Conservation (phyloP, 2,113 vertebrate species). For the Pituophis catenifer region DNA sequence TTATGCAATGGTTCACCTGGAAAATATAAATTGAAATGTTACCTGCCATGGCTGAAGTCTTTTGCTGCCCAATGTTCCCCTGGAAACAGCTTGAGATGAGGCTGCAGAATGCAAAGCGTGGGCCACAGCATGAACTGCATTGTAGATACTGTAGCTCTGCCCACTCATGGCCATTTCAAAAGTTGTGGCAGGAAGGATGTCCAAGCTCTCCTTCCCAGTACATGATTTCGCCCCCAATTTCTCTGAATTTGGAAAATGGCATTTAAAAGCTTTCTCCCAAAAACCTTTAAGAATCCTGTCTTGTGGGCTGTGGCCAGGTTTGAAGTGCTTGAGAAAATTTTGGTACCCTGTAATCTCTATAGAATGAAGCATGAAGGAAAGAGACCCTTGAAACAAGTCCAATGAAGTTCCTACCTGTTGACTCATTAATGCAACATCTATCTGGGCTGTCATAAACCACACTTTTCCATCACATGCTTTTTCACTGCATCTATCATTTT, state of each 20-base stretch:
- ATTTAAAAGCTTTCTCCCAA: neutral
- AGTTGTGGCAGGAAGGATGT: neutral
- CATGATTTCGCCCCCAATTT: too few species aligned
- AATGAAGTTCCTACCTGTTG: too few species aligned
- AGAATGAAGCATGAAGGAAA: neutral
- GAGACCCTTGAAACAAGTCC: neutral
- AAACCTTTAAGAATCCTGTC: neutral
- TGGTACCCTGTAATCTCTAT: neutral
- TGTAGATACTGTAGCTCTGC: neutral
- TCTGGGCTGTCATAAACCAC: neutral
- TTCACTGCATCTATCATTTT: too few species aligned
- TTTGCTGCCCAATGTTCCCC: neutral
- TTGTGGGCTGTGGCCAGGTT: neutral
- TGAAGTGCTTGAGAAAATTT: neutral
- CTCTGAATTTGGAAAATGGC: neutral
- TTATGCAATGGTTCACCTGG: too few species aligned
- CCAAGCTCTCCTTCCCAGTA: neutral
- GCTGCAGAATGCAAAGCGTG: neutral
- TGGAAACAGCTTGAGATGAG: neutral
- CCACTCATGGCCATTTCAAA: neutral
- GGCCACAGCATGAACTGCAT: neutral
- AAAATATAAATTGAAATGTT: too few species aligned
- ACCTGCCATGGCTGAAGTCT: neutral
- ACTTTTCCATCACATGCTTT: neutral
- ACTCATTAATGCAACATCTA: neutral